Conservation (phyloP, 2,888 invertebrate genomes). For the Drosophila borealis region DNA sequence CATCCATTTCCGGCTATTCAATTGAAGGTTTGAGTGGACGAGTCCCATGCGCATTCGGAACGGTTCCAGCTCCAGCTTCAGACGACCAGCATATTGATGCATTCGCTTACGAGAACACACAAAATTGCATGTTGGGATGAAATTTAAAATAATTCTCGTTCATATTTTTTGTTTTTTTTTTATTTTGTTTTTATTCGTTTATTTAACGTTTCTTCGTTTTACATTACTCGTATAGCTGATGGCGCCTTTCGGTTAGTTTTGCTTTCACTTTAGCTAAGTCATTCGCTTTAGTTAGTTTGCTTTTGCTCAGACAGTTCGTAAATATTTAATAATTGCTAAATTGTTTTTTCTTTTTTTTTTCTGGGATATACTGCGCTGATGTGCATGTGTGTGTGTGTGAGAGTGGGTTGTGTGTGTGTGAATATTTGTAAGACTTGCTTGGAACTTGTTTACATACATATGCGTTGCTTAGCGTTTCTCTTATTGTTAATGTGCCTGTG, state of each 20-base stretch:
- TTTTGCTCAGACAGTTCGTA: slow-evolving; percentile 71
- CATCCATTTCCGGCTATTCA: slow-evolving; percentile 54
- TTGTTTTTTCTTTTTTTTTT: slow-evolving; percentile 36
- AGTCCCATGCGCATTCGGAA: slow-evolving; percentile 22
- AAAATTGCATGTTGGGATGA: slow-evolving; percentile 32
- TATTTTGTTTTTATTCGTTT: slow-evolving; percentile 48
- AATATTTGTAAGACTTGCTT: slow-evolving; percentile 59
- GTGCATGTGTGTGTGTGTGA: slow-evolving; percentile 39
- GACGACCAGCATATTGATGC: slow-evolving; percentile 40
- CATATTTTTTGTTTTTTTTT: slow-evolving; percentile 27
- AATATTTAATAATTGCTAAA: slow-evolving; percentile 75
- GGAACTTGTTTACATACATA: slow-evolving; percentile 65
- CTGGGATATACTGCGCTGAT: slow-evolving; percentile 57
- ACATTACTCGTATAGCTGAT: slow-evolving; percentile 61
- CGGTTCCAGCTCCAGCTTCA: neutral
- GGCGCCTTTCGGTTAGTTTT: slow-evolving; percentile 50
- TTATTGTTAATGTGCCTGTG: slow-evolving; percentile 45
- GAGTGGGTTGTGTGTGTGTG: slow-evolving; percentile 18
- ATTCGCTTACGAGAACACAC: neutral
- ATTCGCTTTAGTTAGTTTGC: slow-evolving; percentile 70
- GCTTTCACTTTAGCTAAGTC: slow-evolving; percentile 46
- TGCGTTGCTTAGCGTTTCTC: slow-evolving; percentile 42
- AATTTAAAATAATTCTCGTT: slow-evolving; percentile 39
- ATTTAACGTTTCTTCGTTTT: slow-evolving; percentile 68
- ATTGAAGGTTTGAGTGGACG: slow-evolving; percentile 46